A percentile compares a stretch with the other conserved stretches of the same genome.
These are phyloP conservation scores for Drosophila atroscutellata DNA, from an alignment of 2,888 invertebrate species.

Conservation along the genomic window DNA sequence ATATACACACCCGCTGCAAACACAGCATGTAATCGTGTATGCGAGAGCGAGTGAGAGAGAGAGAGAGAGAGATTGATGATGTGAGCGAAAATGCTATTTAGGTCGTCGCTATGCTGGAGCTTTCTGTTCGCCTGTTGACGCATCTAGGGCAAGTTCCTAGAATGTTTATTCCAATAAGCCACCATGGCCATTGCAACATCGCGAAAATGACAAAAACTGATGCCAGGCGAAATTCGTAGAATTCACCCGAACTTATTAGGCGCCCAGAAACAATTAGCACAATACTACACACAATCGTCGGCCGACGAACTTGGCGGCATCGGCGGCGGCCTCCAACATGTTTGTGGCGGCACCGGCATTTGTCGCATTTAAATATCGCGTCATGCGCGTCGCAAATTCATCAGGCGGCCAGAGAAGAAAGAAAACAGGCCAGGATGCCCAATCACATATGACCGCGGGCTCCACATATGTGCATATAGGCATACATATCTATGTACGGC, in stretches of 20 bases:
- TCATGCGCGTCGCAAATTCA: slow-evolving; percentile 85
- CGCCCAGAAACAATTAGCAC: slow-evolving; percentile 57
- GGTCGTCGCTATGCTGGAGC: slow-evolving; percentile 60
- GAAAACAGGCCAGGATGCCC: slow-evolving; percentile 55
- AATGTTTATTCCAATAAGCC: slow-evolving; percentile 82
- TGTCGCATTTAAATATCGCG: slow-evolving; percentile 72
- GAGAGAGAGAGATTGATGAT: background rate
- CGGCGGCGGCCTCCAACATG: slow-evolving; percentile 52
- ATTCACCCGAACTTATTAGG: slow-evolving; percentile 85
- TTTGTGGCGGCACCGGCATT: slow-evolving; percentile 42
- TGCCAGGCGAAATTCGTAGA: slow-evolving; percentile 82
- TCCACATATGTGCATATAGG: slow-evolving; percentile 49
- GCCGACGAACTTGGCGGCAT: slow-evolving; percentile 28
- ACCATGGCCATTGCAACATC: slow-evolving; percentile 67
- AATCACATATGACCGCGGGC: slow-evolving; percentile 71
- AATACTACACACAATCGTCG: background rate
- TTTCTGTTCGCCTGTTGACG: slow-evolving; percentile 75
- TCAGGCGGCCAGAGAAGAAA: slow-evolving; percentile 72
- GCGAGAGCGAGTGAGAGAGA: background rate
- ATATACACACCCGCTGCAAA: background rate
- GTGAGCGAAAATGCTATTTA: slow-evolving; percentile 54
- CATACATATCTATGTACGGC: background rate
- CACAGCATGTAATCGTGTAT: background rate
- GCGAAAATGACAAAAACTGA: slow-evolving; percentile 55
- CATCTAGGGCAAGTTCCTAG: slow-evolving; percentile 85